These are phyloP conservation scores for Nibea coibor DNA, from an alignment of 2,113 vertebrate genomes.

Conservation along the genomic window DNA sequence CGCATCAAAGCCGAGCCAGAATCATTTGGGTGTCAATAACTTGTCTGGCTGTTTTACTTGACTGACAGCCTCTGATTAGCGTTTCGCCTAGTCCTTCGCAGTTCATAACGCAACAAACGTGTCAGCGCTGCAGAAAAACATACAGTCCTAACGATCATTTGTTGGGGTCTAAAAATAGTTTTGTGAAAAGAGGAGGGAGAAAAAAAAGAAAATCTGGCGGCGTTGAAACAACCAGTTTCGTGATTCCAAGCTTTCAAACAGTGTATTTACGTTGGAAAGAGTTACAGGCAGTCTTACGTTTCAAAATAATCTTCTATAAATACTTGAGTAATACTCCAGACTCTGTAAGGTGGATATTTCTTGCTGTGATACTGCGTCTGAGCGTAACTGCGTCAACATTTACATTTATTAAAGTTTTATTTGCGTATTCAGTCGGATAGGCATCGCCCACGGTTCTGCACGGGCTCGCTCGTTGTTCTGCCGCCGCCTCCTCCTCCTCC, in stretches of 20 bases:
- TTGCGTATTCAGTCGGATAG: constrained; percentile 12
- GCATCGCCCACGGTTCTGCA: constrained; percentile 1
- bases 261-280: neutral
- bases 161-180: constrained; percentile 16
- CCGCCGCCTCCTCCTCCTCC: too few species aligned
- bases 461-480: neutral
- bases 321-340: neutral
- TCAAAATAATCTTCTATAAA: neutral
- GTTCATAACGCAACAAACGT: constrained; percentile 5
- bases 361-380: neutral
- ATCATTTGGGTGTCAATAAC: constrained; percentile 68
- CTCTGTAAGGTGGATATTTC: neutral
- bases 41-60: constrained; percentile 58
- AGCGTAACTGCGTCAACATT: constrained; percentile 20
- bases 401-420: constrained; percentile 11
- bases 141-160: neutral
- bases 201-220: neutral
- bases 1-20: constrained; percentile 61
- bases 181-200: neutral
- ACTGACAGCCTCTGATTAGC: constrained; percentile 52
- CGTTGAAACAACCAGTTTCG: constrained; percentile 1
- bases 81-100: neutral
- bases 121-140: neutral
- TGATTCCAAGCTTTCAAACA: neutral
- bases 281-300: neutral